Conservation (phyloP, 2,797 vertebrate species). For the Eulemur coronatus region DNA sequence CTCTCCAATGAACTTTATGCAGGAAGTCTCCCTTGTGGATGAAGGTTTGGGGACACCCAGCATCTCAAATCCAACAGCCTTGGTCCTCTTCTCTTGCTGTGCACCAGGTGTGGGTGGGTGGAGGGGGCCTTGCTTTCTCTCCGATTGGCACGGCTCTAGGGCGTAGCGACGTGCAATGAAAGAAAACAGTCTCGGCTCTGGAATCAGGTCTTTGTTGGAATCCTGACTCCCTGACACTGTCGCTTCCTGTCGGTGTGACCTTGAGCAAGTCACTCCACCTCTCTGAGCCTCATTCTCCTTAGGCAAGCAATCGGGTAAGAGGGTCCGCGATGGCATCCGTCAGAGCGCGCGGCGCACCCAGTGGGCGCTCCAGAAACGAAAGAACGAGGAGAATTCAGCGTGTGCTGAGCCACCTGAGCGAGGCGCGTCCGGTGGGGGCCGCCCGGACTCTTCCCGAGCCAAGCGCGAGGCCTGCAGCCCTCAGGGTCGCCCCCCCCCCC, state of each 20-base stretch:
- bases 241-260: neutral
- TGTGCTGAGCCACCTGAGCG: neutral
- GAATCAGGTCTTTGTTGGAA: neutral
- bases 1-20: neutral
- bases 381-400: rapidly evolving
- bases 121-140: neutral
- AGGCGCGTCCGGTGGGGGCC: neutral
- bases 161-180: rapidly evolving
- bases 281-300: neutral
- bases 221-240: neutral
- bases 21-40: neutral
- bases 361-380: neutral
- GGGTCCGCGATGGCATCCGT: rapidly evolving
- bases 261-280: neutral
- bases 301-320: neutral
- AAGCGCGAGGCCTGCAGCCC: rapidly evolving
- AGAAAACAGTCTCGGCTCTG: neutral
- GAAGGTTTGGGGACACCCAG: neutral
- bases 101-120: rapidly evolving
- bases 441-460: neutral
- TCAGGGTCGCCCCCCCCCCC: neutral
- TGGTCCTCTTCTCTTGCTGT: neutral
- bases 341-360: neutral
- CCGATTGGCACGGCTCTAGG: neutral
- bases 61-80: neutral